phyloP scores from a whole-genome alignment of 37 sponge, comb jelly and placozoan species.

The Corticium candelabrum region DNA sequence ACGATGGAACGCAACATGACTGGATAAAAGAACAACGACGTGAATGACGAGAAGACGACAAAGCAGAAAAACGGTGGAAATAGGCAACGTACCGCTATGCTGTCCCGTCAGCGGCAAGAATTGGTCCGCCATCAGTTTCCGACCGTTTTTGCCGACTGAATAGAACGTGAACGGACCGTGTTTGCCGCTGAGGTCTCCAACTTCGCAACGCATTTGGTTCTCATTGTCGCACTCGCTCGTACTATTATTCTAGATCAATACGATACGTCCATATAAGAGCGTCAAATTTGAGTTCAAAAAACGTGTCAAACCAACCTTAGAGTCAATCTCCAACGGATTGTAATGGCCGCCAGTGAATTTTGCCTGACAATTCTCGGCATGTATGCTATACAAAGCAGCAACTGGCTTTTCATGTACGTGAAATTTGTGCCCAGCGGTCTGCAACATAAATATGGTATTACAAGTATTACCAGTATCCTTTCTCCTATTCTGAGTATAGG shows the following conservation, averaged over 20 bases:
- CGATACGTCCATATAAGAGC: no score
- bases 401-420: not conserved
- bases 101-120: no score
- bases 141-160: not conserved
- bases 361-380: not conserved
- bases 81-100: no score
- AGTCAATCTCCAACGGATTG: not conserved
- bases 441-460: no score
- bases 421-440: not conserved
- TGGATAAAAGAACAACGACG: not conserved
- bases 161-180: not conserved
- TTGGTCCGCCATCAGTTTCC: not conserved
- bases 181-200: not conserved
- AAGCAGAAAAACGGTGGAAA: no score
- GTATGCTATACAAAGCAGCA: not conserved
- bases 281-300: no score
- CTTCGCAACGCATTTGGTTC: not conserved
- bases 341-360: not conserved
- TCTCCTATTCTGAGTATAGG: no score
- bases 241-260: not conserved
- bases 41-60: no score
- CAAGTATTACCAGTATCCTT: no score
- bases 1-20: not conserved
- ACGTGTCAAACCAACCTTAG: no score
- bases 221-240: not conserved